These are phyloP conservation scores for Myrmophylax atrothorax DNA, from an alignment of 2,113 vertebrate genomes.

Conservation along the genomic window DNA sequence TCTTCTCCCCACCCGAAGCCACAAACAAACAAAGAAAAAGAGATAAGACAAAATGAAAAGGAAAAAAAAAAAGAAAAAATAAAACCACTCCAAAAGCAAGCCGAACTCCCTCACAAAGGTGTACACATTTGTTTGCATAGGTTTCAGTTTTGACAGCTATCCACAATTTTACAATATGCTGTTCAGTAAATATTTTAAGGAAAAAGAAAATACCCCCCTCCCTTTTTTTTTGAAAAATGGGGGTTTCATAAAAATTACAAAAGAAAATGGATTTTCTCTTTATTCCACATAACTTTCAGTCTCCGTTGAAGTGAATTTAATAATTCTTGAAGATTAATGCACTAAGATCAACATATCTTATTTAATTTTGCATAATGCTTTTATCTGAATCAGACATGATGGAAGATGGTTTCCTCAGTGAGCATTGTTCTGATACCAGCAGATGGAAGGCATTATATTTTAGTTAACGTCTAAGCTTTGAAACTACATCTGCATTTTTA, in stretches of 20 bases:
- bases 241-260: neutral
- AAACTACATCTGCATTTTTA: neutral
- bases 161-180: neutral
- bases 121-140: neutral
- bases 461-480: neutral
- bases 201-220: accelerated
- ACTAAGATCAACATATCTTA: neutral
- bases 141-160: neutral
- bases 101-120: neutral
- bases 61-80: neutral
- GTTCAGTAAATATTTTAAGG: neutral
- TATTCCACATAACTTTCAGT: neutral
- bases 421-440: neutral
- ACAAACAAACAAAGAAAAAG: no score
- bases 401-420: neutral
- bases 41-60: neutral
- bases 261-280: neutral
- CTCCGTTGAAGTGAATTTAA: neutral
- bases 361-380: neutral
- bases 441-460: neutral
- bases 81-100: accelerated
- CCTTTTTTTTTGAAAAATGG: neutral
- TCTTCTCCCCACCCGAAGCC: no score
- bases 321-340: neutral
- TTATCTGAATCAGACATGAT: neutral